Evolutionary conservation across 2,797 vertebrate genomes (phyloP).

Genomic region (Parauchenoglanis punctatus): DNA sequence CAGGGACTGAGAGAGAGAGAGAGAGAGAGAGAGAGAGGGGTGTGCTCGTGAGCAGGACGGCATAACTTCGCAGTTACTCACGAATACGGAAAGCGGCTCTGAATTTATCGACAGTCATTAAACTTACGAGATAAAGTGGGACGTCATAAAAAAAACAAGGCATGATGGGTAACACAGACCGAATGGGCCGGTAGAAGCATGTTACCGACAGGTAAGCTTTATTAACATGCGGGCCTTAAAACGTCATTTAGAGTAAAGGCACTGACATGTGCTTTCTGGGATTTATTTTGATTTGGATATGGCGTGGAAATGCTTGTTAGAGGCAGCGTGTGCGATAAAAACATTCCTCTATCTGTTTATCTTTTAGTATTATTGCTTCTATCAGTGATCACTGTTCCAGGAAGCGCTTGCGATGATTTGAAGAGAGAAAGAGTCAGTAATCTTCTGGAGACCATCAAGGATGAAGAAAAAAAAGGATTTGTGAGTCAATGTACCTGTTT

Average conservation of each 20-base stretch:
- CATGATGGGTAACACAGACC: slow-evolving; percentile 60
- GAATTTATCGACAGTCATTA: slow-evolving; percentile 24
- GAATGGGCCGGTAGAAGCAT: slow-evolving; percentile 80
- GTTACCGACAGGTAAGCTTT: slow-evolving; percentile 75
- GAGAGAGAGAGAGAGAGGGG: too few species aligned
- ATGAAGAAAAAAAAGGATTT: slow-evolving; percentile 54
- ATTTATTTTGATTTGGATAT: too few species aligned
- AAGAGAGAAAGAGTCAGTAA: slow-evolving; percentile 67
- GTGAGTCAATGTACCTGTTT: too few species aligned
- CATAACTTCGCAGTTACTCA: slow-evolving; percentile 4
- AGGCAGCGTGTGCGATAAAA: neutral
- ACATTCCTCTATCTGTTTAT: slow-evolving; percentile 33
- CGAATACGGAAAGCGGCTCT: neutral
- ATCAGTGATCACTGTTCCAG: slow-evolving; percentile 70
- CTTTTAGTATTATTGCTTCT: slow-evolving; percentile 72
- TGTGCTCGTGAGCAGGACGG: neutral
- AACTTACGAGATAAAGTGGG: neutral
- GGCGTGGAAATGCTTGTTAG: neutral
- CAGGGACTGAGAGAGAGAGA: neutral
- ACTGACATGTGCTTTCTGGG: neutral
- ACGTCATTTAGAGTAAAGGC: neutral
- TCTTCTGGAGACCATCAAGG: slow-evolving; percentile 68
- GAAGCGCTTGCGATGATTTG: slow-evolving; percentile 70
- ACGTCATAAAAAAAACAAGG: slow-evolving; percentile 15
- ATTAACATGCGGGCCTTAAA: neutral